Evolutionary conservation across 2,888 invertebrate species (phyloP), one percentile per base, ranked within the genome.

Genomic region (Xanthorhoe spadicearia): DNA sequence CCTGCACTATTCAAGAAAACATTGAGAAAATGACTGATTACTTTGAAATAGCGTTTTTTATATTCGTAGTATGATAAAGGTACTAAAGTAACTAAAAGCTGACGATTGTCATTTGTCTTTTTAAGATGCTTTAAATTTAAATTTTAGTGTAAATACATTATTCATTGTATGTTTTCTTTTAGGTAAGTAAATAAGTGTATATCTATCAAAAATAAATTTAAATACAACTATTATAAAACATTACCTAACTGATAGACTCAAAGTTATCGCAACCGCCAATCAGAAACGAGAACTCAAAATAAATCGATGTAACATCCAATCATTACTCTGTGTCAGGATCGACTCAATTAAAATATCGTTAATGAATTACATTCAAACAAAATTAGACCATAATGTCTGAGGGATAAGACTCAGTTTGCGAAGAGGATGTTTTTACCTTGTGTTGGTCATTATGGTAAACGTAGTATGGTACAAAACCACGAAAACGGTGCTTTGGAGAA

Each of bases 321-420:
- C 92, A 93, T 93, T 93, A 93, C 87, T 93, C 92, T 77, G 91
- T 86, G 93, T 93, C 93, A 89, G 89, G 89, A 88, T 91, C 89
- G 86, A 92, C 92, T 92, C 92, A 92, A 93, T 93, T 93, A 93
- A 93, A 93, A 93, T 92, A 92, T 93, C 93, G 92, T 93, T 92
- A 93, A 92, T 89, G 87, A 73, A 74, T 72, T 69, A 76, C 75
- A 81, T 81, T 74, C 79, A 77, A 78, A 78, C 80, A 76, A 90
- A 89, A 85, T 70, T 67, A 79, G 74, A 88, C 89, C 83, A 83
- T 89, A 84, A 64, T n/a, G 0, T 0, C 1, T 28, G n/a, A 49
- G 46, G 18, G 61, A 77, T 85, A 85, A 80, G 87, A 74, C 71
- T 68, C 71, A 76, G 80, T 87, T 89, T 84, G 54, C 71, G 64